These are phyloP conservation scores for Caretta caretta DNA, from an alignment of 2,113 vertebrate genomes.

Conservation along the genomic window DNA sequence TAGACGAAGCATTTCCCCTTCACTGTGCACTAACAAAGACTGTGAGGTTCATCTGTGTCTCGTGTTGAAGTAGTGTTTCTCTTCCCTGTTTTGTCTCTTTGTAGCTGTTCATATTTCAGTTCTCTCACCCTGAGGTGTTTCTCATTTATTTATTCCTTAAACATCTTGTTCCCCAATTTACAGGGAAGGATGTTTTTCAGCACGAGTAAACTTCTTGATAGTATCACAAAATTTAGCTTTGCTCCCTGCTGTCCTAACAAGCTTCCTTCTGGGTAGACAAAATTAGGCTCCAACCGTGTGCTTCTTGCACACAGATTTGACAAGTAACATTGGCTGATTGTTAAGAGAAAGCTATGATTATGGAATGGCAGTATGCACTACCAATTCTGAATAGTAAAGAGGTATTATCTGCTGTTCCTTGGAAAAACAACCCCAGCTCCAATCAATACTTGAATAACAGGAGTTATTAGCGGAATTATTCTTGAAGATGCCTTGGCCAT, in stretches of 20 bases:
- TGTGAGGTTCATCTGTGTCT: neutral
- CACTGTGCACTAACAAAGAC: neutral
- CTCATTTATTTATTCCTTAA: constrained; percentile 48
- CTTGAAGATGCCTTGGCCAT: neutral
- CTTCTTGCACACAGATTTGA: constrained; percentile 50
- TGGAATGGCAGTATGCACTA: constrained; percentile 16
- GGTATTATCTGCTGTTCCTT: neutral
- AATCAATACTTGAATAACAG: neutral
- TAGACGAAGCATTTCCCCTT: neutral
- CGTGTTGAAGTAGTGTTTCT: constrained; percentile 1
- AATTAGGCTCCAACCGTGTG: constrained; percentile 49
- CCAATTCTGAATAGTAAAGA: constrained; percentile 40
- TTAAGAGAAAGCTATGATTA: constrained; percentile 53
- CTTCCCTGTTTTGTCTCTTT: constrained; percentile 4
- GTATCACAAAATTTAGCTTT: constrained; percentile 63
- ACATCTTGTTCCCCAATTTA: constrained; percentile 40
- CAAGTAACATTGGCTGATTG: constrained; percentile 40
- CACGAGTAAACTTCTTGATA: constrained; percentile 58
- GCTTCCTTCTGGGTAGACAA: constrained; percentile 65
- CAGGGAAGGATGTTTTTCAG: constrained; percentile 30
- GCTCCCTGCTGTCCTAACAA: constrained; percentile 51
- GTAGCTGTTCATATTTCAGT: neutral
- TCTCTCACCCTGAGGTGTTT: neutral
- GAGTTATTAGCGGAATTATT: neutral
- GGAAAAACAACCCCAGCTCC: neutral